Percentiles rank a stretch among this genome's conserved stretches.
These are phyloP conservation scores for Cryptotis parvus DNA, from an alignment of 2,113 vertebrate species.

Conservation along the genomic window DNA sequence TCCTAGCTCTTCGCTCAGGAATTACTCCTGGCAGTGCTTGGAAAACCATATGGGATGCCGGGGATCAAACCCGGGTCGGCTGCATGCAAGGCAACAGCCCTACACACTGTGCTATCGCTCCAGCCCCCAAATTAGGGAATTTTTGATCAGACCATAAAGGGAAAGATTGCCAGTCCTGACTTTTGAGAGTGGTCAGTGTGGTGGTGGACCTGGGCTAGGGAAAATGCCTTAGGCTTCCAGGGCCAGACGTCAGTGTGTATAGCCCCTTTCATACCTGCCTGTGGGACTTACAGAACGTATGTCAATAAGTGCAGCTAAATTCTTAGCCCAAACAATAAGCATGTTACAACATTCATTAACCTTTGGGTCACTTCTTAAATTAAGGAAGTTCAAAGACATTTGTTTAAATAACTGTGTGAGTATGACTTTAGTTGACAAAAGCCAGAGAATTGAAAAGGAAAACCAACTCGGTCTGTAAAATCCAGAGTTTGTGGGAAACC, in stretches of 20 bases:
- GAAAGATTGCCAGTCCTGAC: background rate
- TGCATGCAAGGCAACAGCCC: too few species aligned
- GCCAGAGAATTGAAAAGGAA: conserved; percentile 67
- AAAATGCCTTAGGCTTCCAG: background rate
- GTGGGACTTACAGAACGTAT: background rate
- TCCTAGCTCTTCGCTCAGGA: too few species aligned
- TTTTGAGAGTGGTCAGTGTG: background rate
- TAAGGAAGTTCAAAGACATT: conserved; percentile 69
- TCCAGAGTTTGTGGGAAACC: conserved; percentile 56
- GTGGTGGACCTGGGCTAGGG: background rate
- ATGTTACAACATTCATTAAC: conserved; percentile 65
- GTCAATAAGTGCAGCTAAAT: background rate
- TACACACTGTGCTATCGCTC: too few species aligned
- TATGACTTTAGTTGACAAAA: conserved; percentile 58
- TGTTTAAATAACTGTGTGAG: conserved; percentile 70
- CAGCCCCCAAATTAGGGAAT: background rate
- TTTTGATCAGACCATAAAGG: conserved; percentile 41
- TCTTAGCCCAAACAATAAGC: conserved; percentile 44
- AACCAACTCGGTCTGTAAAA: conserved; percentile 64
- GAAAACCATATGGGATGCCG: too few species aligned
- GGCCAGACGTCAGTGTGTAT: background rate
- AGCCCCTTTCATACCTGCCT: rapidly evolving
- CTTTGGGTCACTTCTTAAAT: conserved; percentile 59
- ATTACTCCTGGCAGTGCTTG: too few species aligned
- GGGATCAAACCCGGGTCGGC: too few species aligned